Base-by-base conservation (phyloP, 1,140 invertebrate species). In the Drosophila trapezifrons region DNA sequence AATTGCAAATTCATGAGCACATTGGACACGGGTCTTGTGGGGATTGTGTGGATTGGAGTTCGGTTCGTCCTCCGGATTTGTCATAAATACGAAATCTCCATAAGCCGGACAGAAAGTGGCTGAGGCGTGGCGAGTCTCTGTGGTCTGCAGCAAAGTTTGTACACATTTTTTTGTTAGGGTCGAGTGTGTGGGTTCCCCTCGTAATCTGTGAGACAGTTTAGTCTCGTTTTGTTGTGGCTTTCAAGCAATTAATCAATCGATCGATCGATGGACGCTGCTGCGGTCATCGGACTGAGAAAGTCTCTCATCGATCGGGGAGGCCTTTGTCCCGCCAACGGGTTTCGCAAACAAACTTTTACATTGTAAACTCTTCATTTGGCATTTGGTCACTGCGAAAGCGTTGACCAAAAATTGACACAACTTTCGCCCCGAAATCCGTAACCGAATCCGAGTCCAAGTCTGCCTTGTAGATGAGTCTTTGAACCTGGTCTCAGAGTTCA, bases 231-330 rank as follows among this genome's bases (percentile, higher is more conserved):
- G 58, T 62, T 18, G 27, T 32, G 25, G 10, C 43, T 45, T 37
- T 45, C 13, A 7, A 32, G 18, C 49, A 38, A 71, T 57, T 46
- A 55, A 69, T 67, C 67, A 56, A 70, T 37, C 18, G 25, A 71
- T 47, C 46, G 25, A 17, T 18, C 15, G 18, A 62, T 47, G 43
- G 42, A 42, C 15, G 35, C 0, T 4, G 63, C 29, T 35, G 15
- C 59, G 69, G 67, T 72, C 69, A 72, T 72, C 66, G 66, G 43
- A 27, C 66, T 71, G 69, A 71, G 69, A 72, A 72, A 72, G 69
- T 72, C 65, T 57, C 9, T 47, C 35, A 71, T 22, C 66, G 69
- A 71, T 46, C 63, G 27, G 46, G 42, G 22, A 40, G 45, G 29
- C 64, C 52, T 29, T 70, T 70, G 65, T 69, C 15, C 45, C 29